These are phyloP conservation scores for Morpho achilles DNA, from an alignment of 2,888 invertebrate species.

Conservation along the genomic window DNA sequence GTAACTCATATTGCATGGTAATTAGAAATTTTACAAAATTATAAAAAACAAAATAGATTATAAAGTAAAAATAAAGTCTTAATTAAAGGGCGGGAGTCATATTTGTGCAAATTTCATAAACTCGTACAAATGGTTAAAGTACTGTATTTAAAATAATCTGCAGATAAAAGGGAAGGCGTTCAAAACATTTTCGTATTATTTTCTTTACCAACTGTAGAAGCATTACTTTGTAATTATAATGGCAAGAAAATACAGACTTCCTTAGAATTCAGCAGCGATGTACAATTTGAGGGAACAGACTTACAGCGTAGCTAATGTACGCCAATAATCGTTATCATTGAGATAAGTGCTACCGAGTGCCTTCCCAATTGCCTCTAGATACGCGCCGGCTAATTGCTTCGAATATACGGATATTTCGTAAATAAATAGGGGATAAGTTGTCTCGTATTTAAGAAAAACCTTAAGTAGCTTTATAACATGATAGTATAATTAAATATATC, in stretches of 20 bases:
- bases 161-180: conserved; percentile 1
- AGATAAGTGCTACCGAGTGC: conserved; percentile 57
- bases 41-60: too few species aligned
- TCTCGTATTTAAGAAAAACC: not conserved
- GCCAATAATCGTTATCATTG: conserved; percentile 66
- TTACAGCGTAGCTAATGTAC: conserved; percentile 57
- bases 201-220: not conserved
- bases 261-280: conserved; percentile 42
- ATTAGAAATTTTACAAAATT: too few species aligned
- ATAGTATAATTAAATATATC: too few species aligned
- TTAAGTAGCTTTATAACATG: not conserved
- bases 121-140: not conserved
- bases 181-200: conserved; percentile 5
- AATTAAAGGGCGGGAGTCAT: too few species aligned
- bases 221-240: conserved; percentile 18
- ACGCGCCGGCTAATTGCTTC: conserved; percentile 49
- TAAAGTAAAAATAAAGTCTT: too few species aligned
- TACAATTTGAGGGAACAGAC: conserved; percentile 41
- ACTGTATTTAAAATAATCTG: not conserved
- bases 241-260: conserved; percentile 21
- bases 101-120: not conserved
- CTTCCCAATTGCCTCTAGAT: conserved; percentile 58
- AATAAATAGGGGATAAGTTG: conserved; percentile 18
- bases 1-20: too few species aligned
- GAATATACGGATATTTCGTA: conserved; percentile 28